Evolutionary conservation across 2,113 vertebrate species (phyloP).

Genomic region (Gasterosteus aculeatus): DNA sequence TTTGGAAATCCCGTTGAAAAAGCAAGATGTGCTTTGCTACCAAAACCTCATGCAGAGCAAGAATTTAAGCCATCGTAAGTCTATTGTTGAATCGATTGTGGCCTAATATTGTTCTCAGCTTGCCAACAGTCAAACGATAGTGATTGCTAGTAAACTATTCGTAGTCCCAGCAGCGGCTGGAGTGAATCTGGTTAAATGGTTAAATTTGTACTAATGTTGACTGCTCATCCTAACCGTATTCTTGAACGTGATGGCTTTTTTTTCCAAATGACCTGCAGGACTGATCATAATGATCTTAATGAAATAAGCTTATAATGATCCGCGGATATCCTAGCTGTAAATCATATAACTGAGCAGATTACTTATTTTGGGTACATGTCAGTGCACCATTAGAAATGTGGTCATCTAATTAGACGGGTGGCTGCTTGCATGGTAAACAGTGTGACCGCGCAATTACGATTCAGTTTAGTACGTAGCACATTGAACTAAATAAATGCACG

Average conservation of each 20-base stretch:
- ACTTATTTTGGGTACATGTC: background rate
- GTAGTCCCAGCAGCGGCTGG: background rate
- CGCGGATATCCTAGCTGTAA: conserved; percentile 5
- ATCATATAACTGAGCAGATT: conserved; percentile 24
- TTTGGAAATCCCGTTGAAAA: conserved; percentile 52
- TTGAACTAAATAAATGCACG: conserved; percentile 43
- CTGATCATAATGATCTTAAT: conserved; percentile 15
- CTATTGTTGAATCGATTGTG: conserved; percentile 8
- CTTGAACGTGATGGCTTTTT: background rate
- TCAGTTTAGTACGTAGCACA: conserved; percentile 31
- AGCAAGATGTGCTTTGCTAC: conserved; percentile 60
- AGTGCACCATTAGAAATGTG: conserved; percentile 18
- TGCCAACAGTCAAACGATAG: conserved; percentile 4
- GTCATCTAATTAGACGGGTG: conserved; percentile 39
- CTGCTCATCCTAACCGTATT: conserved; percentile 8
- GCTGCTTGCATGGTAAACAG: conserved; percentile 38
- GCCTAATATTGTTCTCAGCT: conserved; percentile 10
- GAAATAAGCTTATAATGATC: background rate
- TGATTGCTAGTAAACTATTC: conserved; percentile 21
- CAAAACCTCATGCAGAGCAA: conserved; percentile 27
- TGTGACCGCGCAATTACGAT: conserved; percentile 47
- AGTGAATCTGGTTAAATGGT: conserved; percentile 16
- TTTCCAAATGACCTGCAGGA: conserved; percentile 3
- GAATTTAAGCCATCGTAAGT: background rate
- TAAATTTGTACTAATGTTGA: conserved; percentile 25